Evolutionary conservation across 2,113 vertebrate genomes (phyloP).

Genomic region (Oryctolagus cuniculus): mOryCun1.1 NC_091445.1:23038501-23039000

Average conservation of each 20-base stretch:
- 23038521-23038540: not conserved
- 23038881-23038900: not conserved
- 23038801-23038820: not conserved
- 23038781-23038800: not conserved
- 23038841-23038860: not conserved
- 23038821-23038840: not conserved
- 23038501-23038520: too few relatives aligned
- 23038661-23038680: not conserved
- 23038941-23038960: not conserved
- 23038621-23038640: not conserved
- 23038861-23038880: not conserved
- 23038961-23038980: too few relatives aligned
- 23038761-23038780: not conserved
- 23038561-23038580: conserved; percentile 27
- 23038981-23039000: too few relatives aligned
- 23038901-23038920: not conserved
- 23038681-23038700: not conserved
- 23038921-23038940: not conserved
- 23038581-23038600: conserved; percentile 5
- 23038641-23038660: not conserved
- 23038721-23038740: not conserved
- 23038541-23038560: not conserved
- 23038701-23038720: not conserved
- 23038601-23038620: not conserved
- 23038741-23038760: not conserved